Conservation (phyloP, 2,113 vertebrate genomes). For the Scytalopus superciliaris region DNA sequence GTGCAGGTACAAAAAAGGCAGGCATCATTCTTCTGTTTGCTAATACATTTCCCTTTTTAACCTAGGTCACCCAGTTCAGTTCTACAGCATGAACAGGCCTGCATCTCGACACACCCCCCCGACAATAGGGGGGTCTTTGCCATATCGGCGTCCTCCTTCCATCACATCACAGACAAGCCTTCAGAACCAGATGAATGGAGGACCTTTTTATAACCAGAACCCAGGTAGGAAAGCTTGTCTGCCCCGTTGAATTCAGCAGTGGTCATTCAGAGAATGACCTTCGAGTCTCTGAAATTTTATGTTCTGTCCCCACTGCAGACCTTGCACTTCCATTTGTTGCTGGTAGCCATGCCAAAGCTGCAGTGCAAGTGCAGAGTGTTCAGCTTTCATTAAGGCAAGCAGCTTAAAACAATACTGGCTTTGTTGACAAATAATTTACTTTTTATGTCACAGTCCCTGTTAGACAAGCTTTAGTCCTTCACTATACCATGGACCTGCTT, state of each 20-base stretch:
- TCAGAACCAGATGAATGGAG: slow-evolving; percentile 92
- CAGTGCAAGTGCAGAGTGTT: background rate
- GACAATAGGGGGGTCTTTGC: slow-evolving; percentile 91
- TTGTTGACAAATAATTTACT: background rate
- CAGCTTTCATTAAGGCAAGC: background rate
- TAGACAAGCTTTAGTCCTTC: background rate
- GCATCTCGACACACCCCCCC: slow-evolving; percentile 82
- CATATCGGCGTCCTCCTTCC: slow-evolving; percentile 92
- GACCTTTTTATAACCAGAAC: slow-evolving; percentile 92
- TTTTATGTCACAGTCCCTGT: background rate
- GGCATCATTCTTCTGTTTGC: background rate
- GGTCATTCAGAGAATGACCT: background rate
- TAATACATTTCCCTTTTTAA: background rate
- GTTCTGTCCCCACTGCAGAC: background rate
- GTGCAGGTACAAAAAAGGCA: background rate
- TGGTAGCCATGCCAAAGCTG: background rate
- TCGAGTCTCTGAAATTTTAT: background rate
- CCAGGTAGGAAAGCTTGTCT: slow-evolving; percentile 76
- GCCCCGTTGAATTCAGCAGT: background rate
- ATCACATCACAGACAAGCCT: slow-evolving; percentile 88
- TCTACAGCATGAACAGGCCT: slow-evolving; percentile 98
- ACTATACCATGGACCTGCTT: background rate
- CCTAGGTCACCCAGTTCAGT: slow-evolving; percentile 90
- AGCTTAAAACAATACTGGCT: background rate
- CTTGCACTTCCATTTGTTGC: background rate